phyloP scores from a whole-genome alignment of 2,113 vertebrate genomes.

The Stegastes partitus region DNA sequence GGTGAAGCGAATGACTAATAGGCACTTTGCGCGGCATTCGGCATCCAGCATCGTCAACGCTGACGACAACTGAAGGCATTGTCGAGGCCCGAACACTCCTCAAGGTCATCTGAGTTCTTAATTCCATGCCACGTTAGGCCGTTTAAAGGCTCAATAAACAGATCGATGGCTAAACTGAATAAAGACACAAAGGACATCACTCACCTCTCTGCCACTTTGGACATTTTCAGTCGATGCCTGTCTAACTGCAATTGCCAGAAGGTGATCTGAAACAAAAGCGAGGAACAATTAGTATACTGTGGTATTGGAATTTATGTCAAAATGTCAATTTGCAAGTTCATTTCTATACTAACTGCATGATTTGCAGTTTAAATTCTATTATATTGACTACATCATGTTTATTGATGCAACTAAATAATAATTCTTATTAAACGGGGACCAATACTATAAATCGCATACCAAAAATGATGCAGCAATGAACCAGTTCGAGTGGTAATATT shows the following conservation, averaged over 20 bases:
- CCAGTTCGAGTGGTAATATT: not conserved
- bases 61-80: constrained; percentile 27
- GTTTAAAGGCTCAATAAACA: constrained; percentile 75
- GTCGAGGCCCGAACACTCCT: constrained; percentile 24
- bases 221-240: constrained; percentile 99
- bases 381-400: not conserved
- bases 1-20: constrained; percentile 28
- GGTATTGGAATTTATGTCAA: constrained; percentile 1
- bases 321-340: no score
- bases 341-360: not conserved
- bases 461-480: not conserved
- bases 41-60: constrained; percentile 9
- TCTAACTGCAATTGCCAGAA: constrained; percentile 99
- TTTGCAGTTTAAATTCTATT: not conserved
- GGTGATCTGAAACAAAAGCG: constrained; percentile 91
- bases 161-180: constrained; percentile 76
- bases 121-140: constrained; percentile 54
- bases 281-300: constrained; percentile 18
- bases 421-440: no score
- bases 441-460: not conserved
- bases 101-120: constrained; percentile 67
- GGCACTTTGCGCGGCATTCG: constrained; percentile 2
- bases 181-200: constrained; percentile 67
- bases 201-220: constrained; percentile 98
- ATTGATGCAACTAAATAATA: no score